Evolutionary conservation across 1,140 invertebrate genomes (phyloP).

Genomic region (Tetramorium simillimum): DNA sequence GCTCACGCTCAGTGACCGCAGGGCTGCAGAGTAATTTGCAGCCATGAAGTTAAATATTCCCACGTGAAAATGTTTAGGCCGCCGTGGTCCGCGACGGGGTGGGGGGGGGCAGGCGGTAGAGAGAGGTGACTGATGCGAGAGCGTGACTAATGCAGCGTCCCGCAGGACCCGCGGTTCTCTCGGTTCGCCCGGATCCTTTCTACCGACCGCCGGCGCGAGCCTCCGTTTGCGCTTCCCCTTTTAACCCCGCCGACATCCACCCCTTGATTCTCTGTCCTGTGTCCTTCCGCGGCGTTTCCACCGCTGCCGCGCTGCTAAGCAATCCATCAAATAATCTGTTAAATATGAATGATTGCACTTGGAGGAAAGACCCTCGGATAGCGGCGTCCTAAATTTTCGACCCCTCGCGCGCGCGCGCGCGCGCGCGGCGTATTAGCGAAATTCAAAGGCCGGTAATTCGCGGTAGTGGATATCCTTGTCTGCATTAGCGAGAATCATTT

Average conservation of each 20-base stretch:
- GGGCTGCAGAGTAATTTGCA: conserved; percentile 71
- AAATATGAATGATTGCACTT: conserved; percentile 75
- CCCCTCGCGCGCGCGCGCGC: conserved; percentile 14
- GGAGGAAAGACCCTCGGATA: conserved; percentile 36
- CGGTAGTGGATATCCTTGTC: conserved; percentile 55
- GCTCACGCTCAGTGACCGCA: conserved; percentile 48
- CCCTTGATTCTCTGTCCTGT: background rate
- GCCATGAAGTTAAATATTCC: conserved; percentile 76
- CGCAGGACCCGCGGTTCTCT: conserved; percentile 60
- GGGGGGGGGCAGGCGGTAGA: background rate
- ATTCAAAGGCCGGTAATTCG: conserved; percentile 43
- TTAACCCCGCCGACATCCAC: conserved; percentile 17
- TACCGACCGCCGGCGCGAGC: conserved; percentile 22
- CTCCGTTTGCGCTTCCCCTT: conserved; percentile 30
- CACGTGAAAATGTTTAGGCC: conserved; percentile 74
- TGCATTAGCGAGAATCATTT: conserved; percentile 28
- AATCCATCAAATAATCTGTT: conserved; percentile 76
- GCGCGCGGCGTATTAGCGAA: conserved; percentile 60
- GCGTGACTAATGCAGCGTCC: conserved; percentile 77
- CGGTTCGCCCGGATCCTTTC: conserved; percentile 35
- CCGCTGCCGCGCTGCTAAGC: conserved; percentile 19
- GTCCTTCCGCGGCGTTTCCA: conserved; percentile 16
- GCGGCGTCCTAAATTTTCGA: conserved; percentile 39
- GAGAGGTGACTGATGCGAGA: conserved; percentile 72
- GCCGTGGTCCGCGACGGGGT: background rate